Base-by-base conservation (phyloP, 64 coral and sea anemone genomes). In the Catalaphyllia jardinei region DNA sequence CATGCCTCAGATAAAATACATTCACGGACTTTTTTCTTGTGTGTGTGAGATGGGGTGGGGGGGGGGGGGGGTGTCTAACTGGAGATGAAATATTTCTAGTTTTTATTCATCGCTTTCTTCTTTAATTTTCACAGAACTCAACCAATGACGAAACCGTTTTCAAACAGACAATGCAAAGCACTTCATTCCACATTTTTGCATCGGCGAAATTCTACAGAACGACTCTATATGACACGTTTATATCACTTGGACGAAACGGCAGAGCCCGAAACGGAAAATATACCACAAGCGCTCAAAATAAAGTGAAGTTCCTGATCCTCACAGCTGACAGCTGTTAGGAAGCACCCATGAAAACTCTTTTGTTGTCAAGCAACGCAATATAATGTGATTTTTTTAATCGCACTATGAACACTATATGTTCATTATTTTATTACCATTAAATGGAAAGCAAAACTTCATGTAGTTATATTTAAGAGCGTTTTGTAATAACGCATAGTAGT, bases 101-200 rank as follows among this genome's bases (percentile, higher is more conserved):
- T n/a, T 24, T 59, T 25, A 16, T 60, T n/a, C 14, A 8, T 11
- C 39, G 18, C 62, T n/a, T 42, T 72, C 38, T 54, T 63, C 4
- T 69, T n/a, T 72, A 24, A 29, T 18, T 61, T 86, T 14, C 27
- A 73, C 31, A 91, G 89, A 24, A 12, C 27, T 29, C 54, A 33
- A 7, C 57, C 15, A 84, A 46, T 20, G 72, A 91, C 11, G 89
- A 91, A 42, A 91, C 89, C 29, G 51, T 82, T 31, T 91, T 84
- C 54, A 84, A 49, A n/a, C 55, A 76, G 57, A 60, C 52, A 42
- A 31, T 75, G 54, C 55, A 30, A 22, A 76, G 67, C 29, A 73
- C 78, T 6, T 72, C 79, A n/a, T 91, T 49, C n/a, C 67, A 91
- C 31, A 91, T 79, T 2, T 91, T 84, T 76, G 89, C 79, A 16